Base-by-base conservation (phyloP, 2,113 vertebrate species). In the Pachypanchax playfairii region DNA sequence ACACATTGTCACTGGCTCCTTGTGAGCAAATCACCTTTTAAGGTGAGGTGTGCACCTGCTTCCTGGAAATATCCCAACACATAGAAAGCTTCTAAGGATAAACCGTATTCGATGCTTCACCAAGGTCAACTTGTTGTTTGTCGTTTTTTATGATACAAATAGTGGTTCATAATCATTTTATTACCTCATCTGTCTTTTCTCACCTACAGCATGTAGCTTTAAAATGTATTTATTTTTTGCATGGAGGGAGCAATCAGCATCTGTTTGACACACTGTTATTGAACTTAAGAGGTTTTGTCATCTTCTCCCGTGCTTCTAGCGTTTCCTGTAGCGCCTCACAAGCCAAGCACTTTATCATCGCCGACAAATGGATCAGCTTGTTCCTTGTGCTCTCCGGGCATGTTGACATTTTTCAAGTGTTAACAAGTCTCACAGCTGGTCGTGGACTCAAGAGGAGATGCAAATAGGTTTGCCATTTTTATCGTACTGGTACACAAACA, bases 401-500 rank as follows among this genome's bases (percentile, higher is more conserved):
- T 31, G 59, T 61, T 87, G 84, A 87, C 85, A 84, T 87, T 86
- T 61, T 84, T 61, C 63, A 63, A 66, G 59, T 50, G 82, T 87
- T 70, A 73, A 86, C 66, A 65, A 69, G 62, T 78, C 72, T 72
- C 67, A 51, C 54, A 55, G 33, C 25, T 58, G 68, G 26, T 38
- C 50, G 7, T 64, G 33, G 21, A 42, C 50, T 97, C 94, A 98
- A 0, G 95, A 95, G 26, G 96, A 98, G 71, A 97, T 93, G 70
- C 95, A 96, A 83, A 97, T 91, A 78, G 96, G 95, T 55, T 96
- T 97, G 26, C 96, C 96, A 0, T 97, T 96, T 89, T 95, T 95
- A 90, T 98, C 96, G 1, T 97, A 96, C 84, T 97, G 96, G 85
- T 98, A 97, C 70, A 97, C 96, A 69, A 98, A 86, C 96, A 98